Conservation (phyloP, 1,140 invertebrate genomes). For the Caenorhabditis latens region DNA sequence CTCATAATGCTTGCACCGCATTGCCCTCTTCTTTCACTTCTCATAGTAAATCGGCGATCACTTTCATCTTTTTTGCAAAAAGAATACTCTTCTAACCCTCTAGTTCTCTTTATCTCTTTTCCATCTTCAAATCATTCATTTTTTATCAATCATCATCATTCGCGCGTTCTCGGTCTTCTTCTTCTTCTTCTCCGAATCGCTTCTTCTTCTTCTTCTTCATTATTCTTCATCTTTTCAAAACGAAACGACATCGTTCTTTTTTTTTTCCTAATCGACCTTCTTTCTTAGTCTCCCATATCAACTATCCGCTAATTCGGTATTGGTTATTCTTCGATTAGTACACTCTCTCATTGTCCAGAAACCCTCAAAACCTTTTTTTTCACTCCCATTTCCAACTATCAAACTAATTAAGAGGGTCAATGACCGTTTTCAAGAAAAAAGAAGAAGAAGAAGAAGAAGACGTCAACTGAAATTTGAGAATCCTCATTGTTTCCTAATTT, state of each 20-base stretch:
- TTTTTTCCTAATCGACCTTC: constrained; percentile 22
- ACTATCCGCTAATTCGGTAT: not conserved
- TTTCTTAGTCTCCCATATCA: not conserved
- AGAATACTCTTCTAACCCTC: too few relatives aligned
- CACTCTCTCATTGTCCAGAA: not conserved
- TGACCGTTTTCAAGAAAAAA: not conserved
- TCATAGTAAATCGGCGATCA: too few relatives aligned
- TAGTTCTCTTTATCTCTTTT: not conserved
- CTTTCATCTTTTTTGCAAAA: too few relatives aligned
- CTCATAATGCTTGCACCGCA: too few relatives aligned
- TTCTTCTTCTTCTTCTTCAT: constrained; percentile 1
- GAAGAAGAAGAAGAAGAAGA: not conserved
- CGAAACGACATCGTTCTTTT: constrained; percentile 5
- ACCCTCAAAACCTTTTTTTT: not conserved
- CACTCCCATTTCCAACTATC: too few relatives aligned
- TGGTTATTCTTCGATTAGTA: too few relatives aligned
- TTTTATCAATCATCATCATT: constrained; percentile 50
- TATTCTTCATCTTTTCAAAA: not conserved
- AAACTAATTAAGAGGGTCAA: not conserved
- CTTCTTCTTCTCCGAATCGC: not conserved
- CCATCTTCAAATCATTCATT: not conserved
- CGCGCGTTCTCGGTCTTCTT: not conserved
- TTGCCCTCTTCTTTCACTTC: too few relatives aligned
- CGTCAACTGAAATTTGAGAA: not conserved
- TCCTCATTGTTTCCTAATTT: constrained; percentile 41